A percentile compares a stretch with the other conserved stretches of the same genome.
Conservation (phyloP, 2,113 vertebrate species). For the Thamnophis sirtalis region DNA sequence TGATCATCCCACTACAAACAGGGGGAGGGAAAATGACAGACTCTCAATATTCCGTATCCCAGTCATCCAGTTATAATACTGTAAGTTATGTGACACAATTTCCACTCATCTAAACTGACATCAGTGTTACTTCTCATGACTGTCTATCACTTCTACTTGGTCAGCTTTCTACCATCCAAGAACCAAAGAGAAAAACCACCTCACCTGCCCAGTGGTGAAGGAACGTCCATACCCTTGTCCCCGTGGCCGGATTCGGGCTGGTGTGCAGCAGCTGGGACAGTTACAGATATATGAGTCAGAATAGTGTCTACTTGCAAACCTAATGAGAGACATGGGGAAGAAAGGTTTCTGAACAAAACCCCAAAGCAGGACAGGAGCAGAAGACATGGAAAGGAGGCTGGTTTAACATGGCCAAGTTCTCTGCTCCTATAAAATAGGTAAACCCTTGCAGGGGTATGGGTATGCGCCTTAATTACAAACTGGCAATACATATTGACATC, state of each 20-base stretch:
- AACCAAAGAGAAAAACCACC: fast-evolving
- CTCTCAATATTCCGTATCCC: no score
- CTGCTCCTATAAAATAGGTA: neutral
- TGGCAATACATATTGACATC: neutral
- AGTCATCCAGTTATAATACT: neutral
- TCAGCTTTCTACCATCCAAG: fast-evolving
- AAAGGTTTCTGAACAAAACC: conserved; percentile 32
- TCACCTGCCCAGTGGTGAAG: conserved; percentile 94
- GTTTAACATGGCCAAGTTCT: neutral
- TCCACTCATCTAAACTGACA: neutral
- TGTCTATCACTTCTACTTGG: neutral
- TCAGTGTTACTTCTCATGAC: fast-evolving
- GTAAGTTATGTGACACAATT: neutral
- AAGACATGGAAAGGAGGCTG: conserved; percentile 29
- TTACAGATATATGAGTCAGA: conserved; percentile 84
- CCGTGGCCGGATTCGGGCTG: conserved; percentile 85
- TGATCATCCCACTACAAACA: neutral
- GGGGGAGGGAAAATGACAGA: neutral
- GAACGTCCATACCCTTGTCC: conserved; percentile 90
- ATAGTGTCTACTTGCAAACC: conserved; percentile 74
- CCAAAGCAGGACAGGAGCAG: conserved; percentile 34
- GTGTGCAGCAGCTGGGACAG: conserved; percentile 81
- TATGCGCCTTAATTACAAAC: neutral
- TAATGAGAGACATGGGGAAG: conserved; percentile 63
- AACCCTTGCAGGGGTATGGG: neutral